Percentiles rank a stretch among this genome's conserved stretches.
phyloP scores from a whole-genome alignment of 2,888 invertebrate genomes.

The Eledona agricola region DNA sequence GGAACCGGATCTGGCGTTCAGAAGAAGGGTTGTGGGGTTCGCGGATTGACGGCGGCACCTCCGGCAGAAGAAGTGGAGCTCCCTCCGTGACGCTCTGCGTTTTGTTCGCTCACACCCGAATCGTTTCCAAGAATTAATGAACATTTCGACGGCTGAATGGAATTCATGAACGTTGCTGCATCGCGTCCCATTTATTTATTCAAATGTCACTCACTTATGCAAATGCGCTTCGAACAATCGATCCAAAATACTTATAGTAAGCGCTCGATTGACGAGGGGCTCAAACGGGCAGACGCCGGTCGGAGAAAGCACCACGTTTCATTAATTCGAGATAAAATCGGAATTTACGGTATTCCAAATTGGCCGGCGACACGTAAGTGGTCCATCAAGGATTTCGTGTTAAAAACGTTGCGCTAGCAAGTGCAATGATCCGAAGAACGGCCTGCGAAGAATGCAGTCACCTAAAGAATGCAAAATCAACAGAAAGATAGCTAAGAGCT shows the following conservation, averaged over 20 bases:
- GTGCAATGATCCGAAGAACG: constrained; percentile 57
- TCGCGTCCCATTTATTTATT: constrained; percentile 8
- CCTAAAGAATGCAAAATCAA: constrained; percentile 58
- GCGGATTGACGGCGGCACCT: too few relatives aligned
- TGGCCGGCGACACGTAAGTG: constrained; percentile 41
- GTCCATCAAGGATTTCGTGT: constrained; percentile 54
- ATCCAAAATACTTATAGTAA: constrained; percentile 19
- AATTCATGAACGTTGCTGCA: too few relatives aligned
- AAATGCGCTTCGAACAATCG: constrained; percentile 16
- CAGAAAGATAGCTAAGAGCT: constrained; percentile 52
- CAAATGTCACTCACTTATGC: constrained; percentile 19
- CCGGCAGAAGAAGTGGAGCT: too few relatives aligned
- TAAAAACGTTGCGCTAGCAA: constrained; percentile 49
- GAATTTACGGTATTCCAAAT: constrained; percentile 43
- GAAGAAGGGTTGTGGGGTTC: too few relatives aligned
- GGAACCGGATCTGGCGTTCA: too few relatives aligned
- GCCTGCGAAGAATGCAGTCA: constrained; percentile 57
- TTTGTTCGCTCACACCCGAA: too few relatives aligned
- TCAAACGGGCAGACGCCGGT: neutral
- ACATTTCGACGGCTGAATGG: too few relatives aligned
- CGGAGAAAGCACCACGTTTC: constrained; percentile 43
- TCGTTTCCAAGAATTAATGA: too few relatives aligned
- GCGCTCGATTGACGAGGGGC: too few relatives aligned
- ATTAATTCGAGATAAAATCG: constrained; percentile 47
- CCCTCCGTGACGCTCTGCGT: too few relatives aligned